These are phyloP conservation scores for Archivesica marissinica DNA, from an alignment of 1,140 invertebrate genomes.

Conservation along the genomic window DNA sequence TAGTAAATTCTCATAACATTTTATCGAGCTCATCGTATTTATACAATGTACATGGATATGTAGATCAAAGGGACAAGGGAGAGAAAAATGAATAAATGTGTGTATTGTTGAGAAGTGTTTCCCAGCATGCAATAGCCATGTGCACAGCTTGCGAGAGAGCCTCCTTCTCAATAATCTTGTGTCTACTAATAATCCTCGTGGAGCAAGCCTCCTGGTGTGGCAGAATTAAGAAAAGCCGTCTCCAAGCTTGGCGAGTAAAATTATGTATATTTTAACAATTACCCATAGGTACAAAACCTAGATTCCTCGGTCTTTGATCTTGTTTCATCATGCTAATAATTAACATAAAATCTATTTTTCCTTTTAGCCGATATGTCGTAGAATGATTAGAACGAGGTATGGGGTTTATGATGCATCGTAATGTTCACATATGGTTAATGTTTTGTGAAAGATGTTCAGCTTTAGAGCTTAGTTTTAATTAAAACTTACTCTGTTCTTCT, in stretches of 20 bases:
- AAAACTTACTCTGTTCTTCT: constrained; percentile 61
- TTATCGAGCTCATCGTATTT: no score
- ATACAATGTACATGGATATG: background rate
- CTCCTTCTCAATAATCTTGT: background rate
- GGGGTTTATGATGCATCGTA: constrained; percentile 40
- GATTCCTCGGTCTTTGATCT: constrained; percentile 54
- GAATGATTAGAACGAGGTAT: constrained; percentile 50
- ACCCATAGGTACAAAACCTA: constrained; percentile 38
- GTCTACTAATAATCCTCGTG: constrained; percentile 9
- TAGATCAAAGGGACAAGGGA: constrained; percentile 10
- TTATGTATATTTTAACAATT: constrained; percentile 63
- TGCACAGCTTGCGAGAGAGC: constrained; percentile 32
- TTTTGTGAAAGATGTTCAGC: constrained; percentile 53
- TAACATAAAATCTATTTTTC: constrained; percentile 64
- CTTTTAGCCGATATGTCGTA: constrained; percentile 58
- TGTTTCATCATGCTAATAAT: constrained; percentile 59
- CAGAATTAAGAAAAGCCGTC: constrained; percentile 33
- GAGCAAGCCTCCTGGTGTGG: constrained; percentile 7
- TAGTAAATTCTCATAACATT: no score
- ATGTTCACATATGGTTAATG: constrained; percentile 60
- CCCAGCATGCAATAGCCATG: constrained; percentile 37
- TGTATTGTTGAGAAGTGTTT: constrained; percentile 40
- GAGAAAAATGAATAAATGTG: constrained; percentile 25
- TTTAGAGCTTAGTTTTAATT: constrained; percentile 65
- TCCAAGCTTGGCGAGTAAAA: background rate